Evolutionary conservation across 2,797 vertebrate species (phyloP), one percentile per base, ranked within the genome.

Genomic region (Delichon dasypus): DNA sequence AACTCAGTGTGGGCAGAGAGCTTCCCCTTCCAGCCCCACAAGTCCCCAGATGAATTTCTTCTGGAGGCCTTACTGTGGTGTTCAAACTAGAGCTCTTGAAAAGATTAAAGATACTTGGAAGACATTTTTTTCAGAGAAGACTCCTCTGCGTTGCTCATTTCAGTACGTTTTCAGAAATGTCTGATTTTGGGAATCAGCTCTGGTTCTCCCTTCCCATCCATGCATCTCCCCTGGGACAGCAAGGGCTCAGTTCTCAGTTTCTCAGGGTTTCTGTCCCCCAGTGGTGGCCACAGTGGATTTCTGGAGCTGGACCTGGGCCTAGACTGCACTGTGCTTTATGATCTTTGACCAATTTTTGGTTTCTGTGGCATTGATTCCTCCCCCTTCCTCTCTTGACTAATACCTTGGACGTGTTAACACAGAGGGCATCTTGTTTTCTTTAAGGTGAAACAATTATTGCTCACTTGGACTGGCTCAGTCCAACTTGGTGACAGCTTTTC

Each of bases 401-500:
- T 45, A 42, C 34, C 40, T 70, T 50, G 48, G 48, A 21, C 38
- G 10, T 14, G 42, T 65, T 75, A 79, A 48, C 60, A 62, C 64
- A 51, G 20, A 29, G 57, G 71, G n/a, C 80, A 73, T 62, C 58
- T 67, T 86, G 44, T 74, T 84, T 74, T 38, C 12, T 74, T 84
- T 79, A 42, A 75, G 58, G 38, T 4, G 1, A 38, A 85, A 55
- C 77, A 78, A 72, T 68, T 51, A 30, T 8, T 92, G 51, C 76
- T 44, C 54, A 4, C 70, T 68, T 42, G 54, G 38, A 22, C 2
- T 7, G 65, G 17, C 38, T 25, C 45, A 18, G 44, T 47, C 62
- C 57, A 26, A 75, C 93, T 81, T 48, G 48, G 76, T 86, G 85
- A 61, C 30, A 66, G 72, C 44, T 65, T 91, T 91, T 95, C 55